Base-by-base conservation (phyloP, 2,888 invertebrate species). In the Sinodicranocentrus sp. region DNA sequence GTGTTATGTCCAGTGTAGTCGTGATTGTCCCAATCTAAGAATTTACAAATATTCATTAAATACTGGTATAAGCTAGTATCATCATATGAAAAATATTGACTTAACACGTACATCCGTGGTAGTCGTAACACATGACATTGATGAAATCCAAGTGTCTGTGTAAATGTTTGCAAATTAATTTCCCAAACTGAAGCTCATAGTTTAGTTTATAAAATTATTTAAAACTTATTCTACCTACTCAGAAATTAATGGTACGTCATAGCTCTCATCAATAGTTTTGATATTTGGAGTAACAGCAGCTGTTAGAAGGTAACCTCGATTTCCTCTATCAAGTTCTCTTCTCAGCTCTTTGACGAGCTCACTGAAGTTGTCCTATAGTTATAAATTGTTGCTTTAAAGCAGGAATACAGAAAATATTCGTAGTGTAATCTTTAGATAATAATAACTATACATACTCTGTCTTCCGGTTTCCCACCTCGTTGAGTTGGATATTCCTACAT, bases 101-200 rank as follows among this genome's bases (percentile, higher is more conserved):
- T 33, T 1, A 43, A 33, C 10, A 89, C 13, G 87, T 87, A 77
- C 68, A 76, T 48, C 90, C 90, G 79, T 90, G 90, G 70, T 89
- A 89, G 88, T 90, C 90, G 77, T 90, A 90, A 25, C 89, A 87
- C 90, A 90, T 90, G 8, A 90, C 87, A 84, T 89, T 90, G 57
- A 90, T 89, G 70, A 90, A 88, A 70, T 90, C 90, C 59, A 90
- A 85, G 67, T 90, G 88, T 43, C 89, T 89, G 54, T n/a, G n/a
- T n/a, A 15, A 15, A 15, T 15, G 33, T 21, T 39, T 33, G 23
- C 8, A 2, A 15, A 78, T 23, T 23, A 28, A 33, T n/a, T 67
- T 25, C 15, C 15, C 8, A 67, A 48, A n/a, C n/a, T n/a, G n/a
- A n/a, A n/a, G n/a, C n/a, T n/a, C n/a, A n/a, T n/a, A n/a, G n/a